Evolutionary conservation across 2,888 invertebrate species (phyloP), one percentile per base, ranked within the genome.

Genomic region (Mythimna pallens): DNA sequence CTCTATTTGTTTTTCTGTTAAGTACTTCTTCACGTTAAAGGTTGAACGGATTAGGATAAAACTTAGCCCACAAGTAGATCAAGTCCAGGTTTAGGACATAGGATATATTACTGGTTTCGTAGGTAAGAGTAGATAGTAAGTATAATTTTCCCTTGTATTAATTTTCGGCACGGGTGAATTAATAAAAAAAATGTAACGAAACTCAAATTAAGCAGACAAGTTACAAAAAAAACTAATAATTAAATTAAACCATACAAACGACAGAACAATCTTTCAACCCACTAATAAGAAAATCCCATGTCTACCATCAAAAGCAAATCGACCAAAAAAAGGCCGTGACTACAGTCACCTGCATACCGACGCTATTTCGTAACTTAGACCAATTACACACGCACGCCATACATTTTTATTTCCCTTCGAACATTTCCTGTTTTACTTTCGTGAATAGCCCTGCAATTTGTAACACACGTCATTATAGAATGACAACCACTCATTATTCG

Each of bases 381-480:
- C 87, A 86, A 88, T 88, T 85, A 88, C 83, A 71, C 65, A 74
- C 80, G 88, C 81, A 84, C 86, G 88, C 88, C 82, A 77, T 78
- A 76, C 79, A 69, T 84, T 85, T 87, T 85, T 85, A 76, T 82
- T 86, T 79, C 82, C 79, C 78, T 80, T 76, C 67, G 67, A 82
- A 76, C 80, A 82, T 86, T 87, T 87, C 87, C 87, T 87, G 87
- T 83, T 78, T 63, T 83, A 84, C 82, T 84, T 85, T 87, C 85
- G 81, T 87, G 88, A 90, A 89, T 89, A 85, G 89, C 87, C 90
- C 88, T 87, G 86, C 89, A 89, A 89, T 90, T 89, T 87, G 87
- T 86, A 75, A 84, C 80, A 86, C 86, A 82, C 86, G 87, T 88
- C 84, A 83, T 88, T 87, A 88, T 73, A 66, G 81, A 88, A 86